Percentiles rank a stretch among this genome's conserved stretches.
phyloP scores from a whole-genome alignment of 1,140 invertebrate species.

The Charaxes varanes region DNA sequence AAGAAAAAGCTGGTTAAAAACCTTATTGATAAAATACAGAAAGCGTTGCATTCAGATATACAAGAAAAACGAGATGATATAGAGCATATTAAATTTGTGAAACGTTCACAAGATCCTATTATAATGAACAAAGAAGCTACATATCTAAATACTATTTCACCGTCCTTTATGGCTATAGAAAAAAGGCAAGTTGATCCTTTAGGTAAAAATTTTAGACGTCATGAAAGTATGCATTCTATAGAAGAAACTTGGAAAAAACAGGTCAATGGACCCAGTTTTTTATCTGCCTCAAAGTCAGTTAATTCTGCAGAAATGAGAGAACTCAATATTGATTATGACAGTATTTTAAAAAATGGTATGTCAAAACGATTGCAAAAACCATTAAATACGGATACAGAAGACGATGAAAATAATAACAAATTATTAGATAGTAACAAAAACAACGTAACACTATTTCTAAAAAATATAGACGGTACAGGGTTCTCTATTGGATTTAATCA shows the following conservation, averaged over 20 bases:
- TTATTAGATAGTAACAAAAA: conserved; percentile 19
- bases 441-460: conserved; percentile 47
- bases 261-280: conserved; percentile 29
- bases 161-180: conserved; percentile 19
- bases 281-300: conserved; percentile 36
- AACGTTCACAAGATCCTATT: conserved; percentile 50
- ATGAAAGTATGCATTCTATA: conserved; percentile 26
- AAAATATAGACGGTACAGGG: conserved; percentile 52
- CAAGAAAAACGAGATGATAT: conserved; percentile 16
- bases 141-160: conserved; percentile 17
- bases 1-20: conserved; percentile 49
- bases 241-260: conserved; percentile 34
- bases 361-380: conserved; percentile 50
- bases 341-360: conserved; percentile 36
- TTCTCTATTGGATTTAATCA: conserved; percentile 57
- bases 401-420: conserved; percentile 18
- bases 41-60: conserved; percentile 42
- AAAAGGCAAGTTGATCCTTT: conserved; percentile 44
- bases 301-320: conserved; percentile 49
- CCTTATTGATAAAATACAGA: conserved; percentile 56
- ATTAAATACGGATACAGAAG: conserved; percentile 27
- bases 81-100: conserved; percentile 34
- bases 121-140: conserved; percentile 16
- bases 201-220: conserved; percentile 30
- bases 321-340: conserved; percentile 39